Evolutionary conservation across 53 echinoderm and acorn worm species (phyloP), one percentile per base, ranked within the genome.

Genomic region (Pentamera pediparva): DNA sequence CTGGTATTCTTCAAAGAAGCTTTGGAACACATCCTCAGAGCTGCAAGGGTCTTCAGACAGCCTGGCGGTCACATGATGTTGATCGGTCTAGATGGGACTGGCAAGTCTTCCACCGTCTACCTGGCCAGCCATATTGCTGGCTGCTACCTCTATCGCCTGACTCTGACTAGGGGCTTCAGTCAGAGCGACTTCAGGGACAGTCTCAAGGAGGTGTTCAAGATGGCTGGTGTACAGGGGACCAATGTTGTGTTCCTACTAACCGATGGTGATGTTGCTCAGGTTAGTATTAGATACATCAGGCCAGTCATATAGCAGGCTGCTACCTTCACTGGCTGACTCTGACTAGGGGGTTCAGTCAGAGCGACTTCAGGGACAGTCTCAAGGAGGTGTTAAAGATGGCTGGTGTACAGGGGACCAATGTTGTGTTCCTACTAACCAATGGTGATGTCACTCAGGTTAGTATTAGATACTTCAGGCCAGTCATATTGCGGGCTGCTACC

Each of bases 21-120:
- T 7, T 63, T 96, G 20, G 98, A 92, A 67, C 92, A 92, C 76
- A 92, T 98, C 27, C 84, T 91, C 17, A 79, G 98, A 4, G 98
- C 98, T 0, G 98, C 98, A 47, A 74, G 92, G 37, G 98, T 92
- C 51, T 98, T 98, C 78, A 83, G 89, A 35, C 98, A 98, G 48
- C 98, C 98, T 13, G 92, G 98, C 20, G 98, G 98, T 56, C 98
- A 98, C 82, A 98, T 92, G 98, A 86, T 98, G 2, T 71, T 98
- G 27, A 92, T 98, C 0, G 98, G 98, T 13, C 71, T 98, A 65
- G 92, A 98, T 27, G 92, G 98, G 25, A 92, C 92, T 19, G 98
- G 98, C 17, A 98, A 98, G 73, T 85, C 91, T 25, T 92, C 76
- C 41, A 88, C 98, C 0, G 89, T 89, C 33, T 92, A 92, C 62